Evolutionary conservation across 1,140 invertebrate species (phyloP).

Genomic region (Schlechtendalia chinensis): DNA sequence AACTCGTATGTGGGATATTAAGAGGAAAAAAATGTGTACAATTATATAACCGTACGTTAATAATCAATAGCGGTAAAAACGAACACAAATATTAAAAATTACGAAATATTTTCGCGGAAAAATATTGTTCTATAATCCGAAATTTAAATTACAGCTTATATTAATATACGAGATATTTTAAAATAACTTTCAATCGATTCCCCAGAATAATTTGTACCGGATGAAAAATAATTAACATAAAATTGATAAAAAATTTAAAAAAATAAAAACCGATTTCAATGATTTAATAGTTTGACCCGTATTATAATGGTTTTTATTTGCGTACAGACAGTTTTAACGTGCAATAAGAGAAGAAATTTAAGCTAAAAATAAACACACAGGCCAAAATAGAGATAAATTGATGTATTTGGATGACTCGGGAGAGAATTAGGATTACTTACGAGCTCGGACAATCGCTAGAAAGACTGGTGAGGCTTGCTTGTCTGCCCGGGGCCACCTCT

Average conservation of each 20-base stretch:
- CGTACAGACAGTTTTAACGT: conserved; percentile 44
- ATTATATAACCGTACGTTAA: too few species aligned
- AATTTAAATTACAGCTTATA: too few species aligned
- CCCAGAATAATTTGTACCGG: too few species aligned
- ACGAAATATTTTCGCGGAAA: too few species aligned
- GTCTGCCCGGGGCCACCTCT: conserved; percentile 49
- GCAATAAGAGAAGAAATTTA: conserved; percentile 46
- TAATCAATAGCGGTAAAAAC: too few species aligned
- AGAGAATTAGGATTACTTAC: conserved; percentile 43
- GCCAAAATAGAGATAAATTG: conserved; percentile 50
- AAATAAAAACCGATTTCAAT: background rate
- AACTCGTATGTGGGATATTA: too few species aligned
- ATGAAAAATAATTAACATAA: background rate
- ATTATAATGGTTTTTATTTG: conserved; percentile 11
- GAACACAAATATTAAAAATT: too few species aligned
- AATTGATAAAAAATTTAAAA: background rate
- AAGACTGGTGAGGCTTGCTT: conserved; percentile 48
- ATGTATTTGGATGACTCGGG: conserved; percentile 48
- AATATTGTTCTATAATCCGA: too few species aligned
- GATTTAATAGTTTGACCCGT: background rate
- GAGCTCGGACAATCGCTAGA: conserved; percentile 48
- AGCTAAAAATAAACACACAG: conserved; percentile 49
- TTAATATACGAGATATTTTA: too few species aligned
- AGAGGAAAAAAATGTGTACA: too few species aligned
- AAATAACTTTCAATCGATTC: too few species aligned